Conservation (phyloP, 2,888 invertebrate genomes). For the Metallyticus violacea region DNA sequence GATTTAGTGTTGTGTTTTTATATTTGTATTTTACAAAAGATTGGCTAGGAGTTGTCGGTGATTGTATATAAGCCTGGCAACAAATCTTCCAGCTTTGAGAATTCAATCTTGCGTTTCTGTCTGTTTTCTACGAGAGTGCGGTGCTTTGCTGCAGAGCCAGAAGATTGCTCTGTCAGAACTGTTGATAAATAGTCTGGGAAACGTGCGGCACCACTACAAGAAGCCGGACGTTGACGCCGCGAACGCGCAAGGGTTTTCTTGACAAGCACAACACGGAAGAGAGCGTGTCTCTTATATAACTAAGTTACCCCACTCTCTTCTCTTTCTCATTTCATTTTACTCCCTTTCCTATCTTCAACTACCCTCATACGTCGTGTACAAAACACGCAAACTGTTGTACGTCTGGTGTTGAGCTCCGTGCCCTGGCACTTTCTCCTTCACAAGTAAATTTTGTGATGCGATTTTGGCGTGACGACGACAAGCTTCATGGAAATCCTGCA, state of each 20-base stretch:
- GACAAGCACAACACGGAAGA: not conserved
- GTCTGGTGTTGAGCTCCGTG: too few relatives aligned
- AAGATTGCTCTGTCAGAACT: constrained; percentile 25
- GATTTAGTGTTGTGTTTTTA: too few relatives aligned
- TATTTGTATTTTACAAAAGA: too few relatives aligned
- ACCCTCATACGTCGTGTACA: not conserved
- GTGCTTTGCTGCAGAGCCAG: not conserved
- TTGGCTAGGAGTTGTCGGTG: too few relatives aligned
- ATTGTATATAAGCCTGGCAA: not conserved
- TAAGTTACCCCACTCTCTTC: not conserved
- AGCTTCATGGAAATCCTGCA: too few relatives aligned
- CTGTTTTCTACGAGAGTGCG: not conserved
- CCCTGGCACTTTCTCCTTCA: not conserved
- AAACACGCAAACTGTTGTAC: not conserved
- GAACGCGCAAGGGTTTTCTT: too few relatives aligned
- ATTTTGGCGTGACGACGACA: not conserved
- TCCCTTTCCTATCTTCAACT: not conserved
- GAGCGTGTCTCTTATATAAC: not conserved
- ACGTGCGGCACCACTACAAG: not conserved
- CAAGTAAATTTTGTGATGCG: not conserved
- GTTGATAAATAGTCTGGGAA: constrained; percentile 23
- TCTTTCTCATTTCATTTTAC: not conserved
- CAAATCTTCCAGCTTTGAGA: not conserved
- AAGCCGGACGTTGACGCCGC: not conserved
- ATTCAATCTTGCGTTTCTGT: not conserved